phyloP scores from a whole-genome alignment of 2,113 vertebrate genomes.

The Dunckerocampus dactyliophorus region DNA sequence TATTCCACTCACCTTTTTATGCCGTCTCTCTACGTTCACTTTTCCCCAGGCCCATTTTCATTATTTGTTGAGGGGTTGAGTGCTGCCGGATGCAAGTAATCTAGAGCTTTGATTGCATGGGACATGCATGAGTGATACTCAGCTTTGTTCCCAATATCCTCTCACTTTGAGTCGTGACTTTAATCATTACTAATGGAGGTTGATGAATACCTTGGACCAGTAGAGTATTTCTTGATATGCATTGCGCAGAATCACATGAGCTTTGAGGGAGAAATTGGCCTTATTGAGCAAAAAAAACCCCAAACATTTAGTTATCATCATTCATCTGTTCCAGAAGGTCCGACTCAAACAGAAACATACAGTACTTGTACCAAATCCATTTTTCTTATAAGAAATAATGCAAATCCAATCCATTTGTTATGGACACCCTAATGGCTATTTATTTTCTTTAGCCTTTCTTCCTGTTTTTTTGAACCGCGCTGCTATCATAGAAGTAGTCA shows the following conservation, averaged over 20 bases:
- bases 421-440: too few species aligned
- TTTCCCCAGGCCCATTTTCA: slow-evolving; percentile 20
- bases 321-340: too few species aligned
- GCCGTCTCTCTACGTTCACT: neutral
- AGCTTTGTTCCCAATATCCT: slow-evolving; percentile 51
- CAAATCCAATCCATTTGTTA: too few species aligned
- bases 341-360: too few species aligned
- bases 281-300: neutral
- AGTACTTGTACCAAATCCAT: too few species aligned
- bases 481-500: too few species aligned
- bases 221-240: slow-evolving; percentile 33
- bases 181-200: slow-evolving; percentile 59
- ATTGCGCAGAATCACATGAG: slow-evolving; percentile 1
- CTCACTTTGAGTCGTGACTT: slow-evolving; percentile 44
- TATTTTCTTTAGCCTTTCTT: too few species aligned
- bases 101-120: slow-evolving; percentile 51
- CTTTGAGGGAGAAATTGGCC: slow-evolving; percentile 19
- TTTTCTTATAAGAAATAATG: too few species aligned
- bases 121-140: slow-evolving; percentile 51
- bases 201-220: slow-evolving; percentile 54
- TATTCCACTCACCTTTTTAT: slow-evolving; percentile 11
- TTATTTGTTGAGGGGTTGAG: slow-evolving; percentile 40
- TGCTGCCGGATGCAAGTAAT: slow-evolving; percentile 50
- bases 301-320: too few species aligned
- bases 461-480: too few species aligned